Evolutionary conservation across 2,797 vertebrate genomes (phyloP), one percentile per base, ranked within the genome.

Genomic region (Dipus sagitta): DNA sequence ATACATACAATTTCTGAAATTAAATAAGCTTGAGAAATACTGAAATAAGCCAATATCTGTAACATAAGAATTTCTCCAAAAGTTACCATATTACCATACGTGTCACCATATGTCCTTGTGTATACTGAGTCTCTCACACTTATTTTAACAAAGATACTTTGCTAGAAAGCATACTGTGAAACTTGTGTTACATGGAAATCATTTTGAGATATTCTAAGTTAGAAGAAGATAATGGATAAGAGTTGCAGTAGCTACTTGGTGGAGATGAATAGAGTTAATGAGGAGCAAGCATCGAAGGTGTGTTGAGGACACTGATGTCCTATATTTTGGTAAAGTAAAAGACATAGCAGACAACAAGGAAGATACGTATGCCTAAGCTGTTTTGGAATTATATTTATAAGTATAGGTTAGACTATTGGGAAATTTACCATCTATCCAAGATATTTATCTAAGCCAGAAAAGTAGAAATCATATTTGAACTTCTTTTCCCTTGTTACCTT

Each of bases 151-250:
- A 6, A 67, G 92, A 79, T 23, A 28, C 34, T 86, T 83, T 72
- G 74, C 86, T 93, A 28, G 54, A 93, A 95, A 84, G 62, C 71
- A 58, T 76, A 64, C n/a, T 92, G 60, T 86, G 62, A 94, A 91
- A 89, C 70, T 76, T 80, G 47, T 42, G 26, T 80, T 91, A 74
- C 26, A 68, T 86, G 74, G 23, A 81, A 91, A 87, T 2, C 32
- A 72, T 81, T 80, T 84, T 92, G 67, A 28, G 70, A 72, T 58
- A 77, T 87, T 70, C 6, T 83, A 72, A 7, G 7, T 86, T 94
- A 93, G 23, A 10, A 93, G 58, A 93, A 54, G 26, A 3, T 74
- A 68, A 13, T 6, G 65, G 34, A 23, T 30, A 32, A 88, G 86
- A 3, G 24, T 60, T 81, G 13, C 28, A 87, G n/a, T 30, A 26